Base-by-base conservation (phyloP, 2,888 invertebrate species). In the Zhuqinia jingwanae region DNA sequence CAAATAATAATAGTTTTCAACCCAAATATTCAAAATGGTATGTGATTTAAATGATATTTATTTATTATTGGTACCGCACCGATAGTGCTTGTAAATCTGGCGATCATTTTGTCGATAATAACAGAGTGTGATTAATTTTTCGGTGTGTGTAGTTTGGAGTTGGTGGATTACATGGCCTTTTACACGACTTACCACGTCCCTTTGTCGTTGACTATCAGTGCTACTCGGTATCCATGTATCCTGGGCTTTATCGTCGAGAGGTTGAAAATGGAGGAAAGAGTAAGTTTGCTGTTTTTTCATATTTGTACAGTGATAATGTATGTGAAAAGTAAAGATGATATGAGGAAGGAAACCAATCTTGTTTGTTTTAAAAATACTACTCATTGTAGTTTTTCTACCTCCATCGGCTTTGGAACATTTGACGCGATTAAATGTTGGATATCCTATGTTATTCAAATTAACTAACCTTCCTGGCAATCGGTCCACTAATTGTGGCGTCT, bases 361-460 rank as follows among this genome's bases (percentile, higher is more conserved):
- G n/a, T n/a, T n/a, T n/a, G n/a, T n/a, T n/a, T n/a, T n/a, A n/a
- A n/a, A n/a, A n/a, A n/a, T n/a, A n/a, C n/a, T n/a, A n/a, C n/a
- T n/a, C n/a, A n/a, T 95, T 95, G 77, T 93, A 98, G 98, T 99
- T 91, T 98, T 99, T 60, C 98, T 99, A 97, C 99, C 99, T 10
- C 98, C 98, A 0, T 98, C 98, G 58, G 98, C 98, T 0, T 92
- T 99, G 90, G 99, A 99, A 92, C 96, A 96, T 90, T 94, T 99
- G 6, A 98, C 98, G 2, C 94, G 98, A 87, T 93, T 98, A 25
- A 99, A 99, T 92, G 98, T 99, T 88, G 97, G 96, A 92, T 99
- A 99, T 92, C 99, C 99, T 0, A 99, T 99, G 99, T 94, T 99
- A 85, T 99, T 99, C 92, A 99, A 98, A 92, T 93, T 99, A 47